Conservation (phyloP, 1,140 invertebrate species). For the Charaxes varanes region DNA sequence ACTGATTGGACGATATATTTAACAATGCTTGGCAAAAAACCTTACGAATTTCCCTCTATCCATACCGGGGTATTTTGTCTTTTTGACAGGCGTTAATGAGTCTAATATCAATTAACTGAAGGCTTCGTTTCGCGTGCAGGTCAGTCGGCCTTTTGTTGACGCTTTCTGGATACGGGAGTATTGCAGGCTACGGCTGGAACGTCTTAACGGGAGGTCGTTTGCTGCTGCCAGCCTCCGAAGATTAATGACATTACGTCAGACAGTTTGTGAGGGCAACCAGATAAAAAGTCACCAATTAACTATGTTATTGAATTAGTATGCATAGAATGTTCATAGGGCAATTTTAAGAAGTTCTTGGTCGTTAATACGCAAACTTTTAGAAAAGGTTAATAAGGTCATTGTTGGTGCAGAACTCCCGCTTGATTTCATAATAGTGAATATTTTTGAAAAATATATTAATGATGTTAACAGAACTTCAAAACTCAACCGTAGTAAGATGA, state of each 20-base stretch:
- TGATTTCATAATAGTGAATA: too few relatives aligned
- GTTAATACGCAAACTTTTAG: too few relatives aligned
- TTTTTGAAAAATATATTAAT: too few relatives aligned
- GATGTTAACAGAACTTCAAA: too few relatives aligned
- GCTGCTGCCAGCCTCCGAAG: slow-evolving; percentile 66
- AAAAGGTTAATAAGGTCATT: too few relatives aligned
- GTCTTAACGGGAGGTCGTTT: slow-evolving; percentile 69
- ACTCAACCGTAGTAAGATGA: too few relatives aligned
- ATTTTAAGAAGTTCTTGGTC: too few relatives aligned
- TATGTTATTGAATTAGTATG: slow-evolving; percentile 6
- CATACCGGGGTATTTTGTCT: slow-evolving; percentile 49
- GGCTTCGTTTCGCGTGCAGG: slow-evolving; percentile 50
- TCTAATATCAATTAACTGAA: slow-evolving; percentile 55
- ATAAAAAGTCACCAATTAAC: slow-evolving; percentile 62
- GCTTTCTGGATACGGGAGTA: slow-evolving; percentile 51
- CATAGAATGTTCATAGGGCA: not conserved
- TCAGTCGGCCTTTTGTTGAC: slow-evolving; percentile 45
- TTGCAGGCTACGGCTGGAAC: slow-evolving; percentile 56
- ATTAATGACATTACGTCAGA: slow-evolving; percentile 66
- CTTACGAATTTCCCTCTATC: slow-evolving; percentile 57
- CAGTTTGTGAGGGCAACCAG: slow-evolving; percentile 61
- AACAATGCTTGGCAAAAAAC: slow-evolving; percentile 65
- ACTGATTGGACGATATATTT: slow-evolving; percentile 73
- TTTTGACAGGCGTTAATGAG: slow-evolving; percentile 46
- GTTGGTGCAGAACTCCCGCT: too few relatives aligned